Percentiles rank a stretch among this genome's conserved stretches.
phyloP scores from a whole-genome alignment of 2,797 vertebrate genomes.

The Alfaro cultratus region DNA sequence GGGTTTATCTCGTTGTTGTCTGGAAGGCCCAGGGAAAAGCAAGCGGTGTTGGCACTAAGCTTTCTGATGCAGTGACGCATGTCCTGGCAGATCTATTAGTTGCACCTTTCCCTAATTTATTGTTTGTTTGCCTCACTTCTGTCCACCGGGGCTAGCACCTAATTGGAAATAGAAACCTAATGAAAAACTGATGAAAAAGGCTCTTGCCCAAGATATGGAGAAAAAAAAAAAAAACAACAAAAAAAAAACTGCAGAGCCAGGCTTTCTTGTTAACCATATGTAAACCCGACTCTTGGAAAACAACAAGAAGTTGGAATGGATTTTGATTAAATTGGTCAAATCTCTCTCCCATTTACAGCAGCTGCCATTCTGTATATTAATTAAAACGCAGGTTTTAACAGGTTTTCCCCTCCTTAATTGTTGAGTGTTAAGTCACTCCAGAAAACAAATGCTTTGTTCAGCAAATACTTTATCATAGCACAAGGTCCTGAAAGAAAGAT shows the following conservation, averaged over 20 bases:
- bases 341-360: constrained; percentile 10
- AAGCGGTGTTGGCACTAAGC: constrained; percentile 71
- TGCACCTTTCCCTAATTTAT: constrained; percentile 78
- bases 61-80: constrained; percentile 57
- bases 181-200: constrained; percentile 78
- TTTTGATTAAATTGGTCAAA: constrained; percentile 33
- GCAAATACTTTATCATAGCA: not conserved
- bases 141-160: constrained; percentile 60
- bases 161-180: constrained; percentile 80
- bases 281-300: constrained; percentile 25
- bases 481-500: not conserved
- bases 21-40: constrained; percentile 62
- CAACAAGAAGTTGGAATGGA: not conserved
- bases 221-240: not conserved
- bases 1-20: constrained; percentile 40
- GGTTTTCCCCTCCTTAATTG: not conserved
- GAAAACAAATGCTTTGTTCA: not conserved
- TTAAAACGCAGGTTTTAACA: not conserved
- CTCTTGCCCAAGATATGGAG: constrained; percentile 48
- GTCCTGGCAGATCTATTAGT: constrained; percentile 63
- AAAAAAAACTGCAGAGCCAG: constrained; percentile 29
- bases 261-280: constrained; percentile 15
- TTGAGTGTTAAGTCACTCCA: not conserved
- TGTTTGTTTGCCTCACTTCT: constrained; percentile 75
- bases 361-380: not conserved